Evolutionary conservation across 1,140 invertebrate species (phyloP), one percentile per base, ranked within the genome.

Genomic region (Seison nebaliae): DNA sequence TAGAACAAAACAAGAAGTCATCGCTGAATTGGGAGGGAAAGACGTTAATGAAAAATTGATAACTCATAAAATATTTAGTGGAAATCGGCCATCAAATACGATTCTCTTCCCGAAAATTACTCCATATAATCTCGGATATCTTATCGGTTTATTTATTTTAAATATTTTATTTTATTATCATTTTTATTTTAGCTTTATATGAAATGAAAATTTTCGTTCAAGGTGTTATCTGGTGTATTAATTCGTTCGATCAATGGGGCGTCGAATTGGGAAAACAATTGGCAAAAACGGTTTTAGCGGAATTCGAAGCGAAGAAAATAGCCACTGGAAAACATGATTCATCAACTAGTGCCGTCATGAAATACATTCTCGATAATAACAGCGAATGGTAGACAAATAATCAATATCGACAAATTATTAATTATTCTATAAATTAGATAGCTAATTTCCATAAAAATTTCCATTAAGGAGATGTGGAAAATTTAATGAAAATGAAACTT

Each of bases 231-330:
- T 98, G 91, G 91, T 76, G 91, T 55, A 91, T 98, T 49, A 98
- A 98, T 59, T 94, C 86, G 0, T 98, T 75, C 60, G 91, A 98
- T 65, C 91, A 98, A 58, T 98, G 86, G 84, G 91, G 88, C 30
- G 88, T 96, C 41, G 91, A 98, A 60, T 66, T 98, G 30, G 91
- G 88, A 16, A 98, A 98, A 60, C 79, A 93, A 53, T 62, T 98
- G 46, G 91, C 91, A 8, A 94, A 94, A 62, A 74, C 73, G 9
- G 93, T 98, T 44, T 80, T 88, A 53, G 76, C 78, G 0, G 86
- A 98, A 60, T 62, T 98, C 16, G 68, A 69, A 40, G 63, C 65
- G 15, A 48, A 46, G 4, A 56, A 64, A 0, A 60, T 69, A 11
- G 59, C 67, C n/a, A 64, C 62, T 18, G n/a, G n/a, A n/a, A 48